These are phyloP conservation scores for Bellardia pandia DNA, from an alignment of 2,888 invertebrate genomes.

Conservation along the genomic window DNA sequence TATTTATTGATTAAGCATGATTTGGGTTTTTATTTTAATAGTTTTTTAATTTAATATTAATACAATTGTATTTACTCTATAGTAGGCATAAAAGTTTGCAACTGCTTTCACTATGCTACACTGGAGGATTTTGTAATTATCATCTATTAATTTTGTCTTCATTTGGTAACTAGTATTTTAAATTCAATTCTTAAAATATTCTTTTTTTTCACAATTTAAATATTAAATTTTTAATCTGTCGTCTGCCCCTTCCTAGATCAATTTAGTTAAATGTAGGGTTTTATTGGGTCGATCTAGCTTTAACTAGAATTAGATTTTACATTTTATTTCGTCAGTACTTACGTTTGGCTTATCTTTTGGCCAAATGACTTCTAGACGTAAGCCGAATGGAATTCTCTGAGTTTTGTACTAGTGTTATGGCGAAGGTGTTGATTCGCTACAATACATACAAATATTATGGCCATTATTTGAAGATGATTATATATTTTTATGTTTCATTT, in stretches of 20 bases:
- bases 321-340: not conserved
- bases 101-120: not conserved
- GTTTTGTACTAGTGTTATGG: not conserved
- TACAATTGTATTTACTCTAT: not conserved
- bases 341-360: not conserved
- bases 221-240: too few relatives aligned
- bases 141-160: too few relatives aligned
- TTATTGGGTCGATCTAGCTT: not conserved
- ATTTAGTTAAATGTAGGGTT: not conserved
- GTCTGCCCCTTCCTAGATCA: too few relatives aligned
- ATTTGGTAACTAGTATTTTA: too few relatives aligned
- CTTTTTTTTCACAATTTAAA: too few relatives aligned
- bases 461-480: slow-evolving; percentile 1
- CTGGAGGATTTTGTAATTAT: too few relatives aligned
- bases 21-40: not conserved
- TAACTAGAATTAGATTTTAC: not conserved
- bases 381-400: not conserved
- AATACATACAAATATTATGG: not conserved
- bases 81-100: not conserved
- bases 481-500: slow-evolving; percentile 2
- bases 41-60: not conserved
- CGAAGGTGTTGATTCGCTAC: not conserved
- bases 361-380: not conserved
- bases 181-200: too few relatives aligned
- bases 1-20: not conserved